Percentiles rank a stretch among this genome's conserved stretches.
Evolutionary conservation across 1,140 invertebrate species (phyloP).

Genomic region (Pseudachorutes palmiensis): DNA sequence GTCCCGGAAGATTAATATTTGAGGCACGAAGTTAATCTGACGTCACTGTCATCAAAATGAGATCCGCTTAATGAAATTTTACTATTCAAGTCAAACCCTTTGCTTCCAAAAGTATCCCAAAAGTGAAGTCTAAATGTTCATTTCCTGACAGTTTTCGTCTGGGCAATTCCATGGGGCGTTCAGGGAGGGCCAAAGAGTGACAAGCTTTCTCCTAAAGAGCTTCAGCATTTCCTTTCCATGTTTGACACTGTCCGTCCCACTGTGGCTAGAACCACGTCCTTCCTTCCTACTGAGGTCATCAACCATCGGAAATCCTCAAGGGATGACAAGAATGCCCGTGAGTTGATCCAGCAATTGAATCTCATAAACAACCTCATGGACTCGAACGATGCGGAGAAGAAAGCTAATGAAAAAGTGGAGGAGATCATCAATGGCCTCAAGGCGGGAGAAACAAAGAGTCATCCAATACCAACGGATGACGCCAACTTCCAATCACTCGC

Average conservation of each 20-base stretch:
- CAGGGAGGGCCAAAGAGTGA: background rate
- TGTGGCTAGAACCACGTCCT: background rate
- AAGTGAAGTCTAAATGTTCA: background rate
- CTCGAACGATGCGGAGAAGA: background rate
- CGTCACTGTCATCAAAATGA: too few species aligned
- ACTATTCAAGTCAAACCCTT: background rate
- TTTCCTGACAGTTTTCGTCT: background rate
- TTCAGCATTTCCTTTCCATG: background rate
- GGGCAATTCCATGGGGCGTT: background rate
- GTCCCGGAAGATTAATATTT: too few species aligned
- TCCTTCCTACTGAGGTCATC: conserved; percentile 3
- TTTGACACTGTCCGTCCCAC: background rate
- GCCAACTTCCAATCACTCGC: conserved; percentile 14
- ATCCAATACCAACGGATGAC: conserved; percentile 8
- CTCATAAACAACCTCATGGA: background rate
- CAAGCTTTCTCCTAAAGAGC: background rate
- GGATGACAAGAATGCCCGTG: background rate
- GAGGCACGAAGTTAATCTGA: too few species aligned
- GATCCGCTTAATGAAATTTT: background rate
- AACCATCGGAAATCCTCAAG: background rate
- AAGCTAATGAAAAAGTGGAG: background rate
- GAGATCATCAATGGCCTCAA: background rate
- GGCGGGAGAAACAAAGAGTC: background rate
- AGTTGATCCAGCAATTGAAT: background rate
- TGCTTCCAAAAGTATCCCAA: background rate